Percentiles rank a stretch among this genome's conserved stretches.
phyloP scores from a whole-genome alignment of 2,113 vertebrate species.

The Callipepla californica region DNA sequence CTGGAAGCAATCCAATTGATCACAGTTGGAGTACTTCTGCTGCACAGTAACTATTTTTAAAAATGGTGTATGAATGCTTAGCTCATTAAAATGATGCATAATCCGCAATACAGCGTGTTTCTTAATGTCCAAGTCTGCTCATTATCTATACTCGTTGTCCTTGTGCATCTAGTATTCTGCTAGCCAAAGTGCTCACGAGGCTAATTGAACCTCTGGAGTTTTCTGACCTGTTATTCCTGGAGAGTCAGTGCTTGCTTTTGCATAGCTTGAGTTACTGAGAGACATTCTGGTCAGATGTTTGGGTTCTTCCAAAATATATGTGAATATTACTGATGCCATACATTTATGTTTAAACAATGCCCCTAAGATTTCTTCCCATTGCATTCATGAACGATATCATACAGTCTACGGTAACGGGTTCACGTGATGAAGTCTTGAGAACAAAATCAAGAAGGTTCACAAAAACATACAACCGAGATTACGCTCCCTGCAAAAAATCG shows the following conservation, averaged over 20 bases:
- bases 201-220: neutral
- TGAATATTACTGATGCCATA: neutral
- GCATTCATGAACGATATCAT: neutral
- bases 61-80: neutral
- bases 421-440: neutral
- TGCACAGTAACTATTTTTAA: slow-evolving; percentile 14
- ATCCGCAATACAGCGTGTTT: neutral
- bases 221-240: neutral
- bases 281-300: neutral
- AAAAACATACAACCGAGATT: neutral
- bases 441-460: neutral
- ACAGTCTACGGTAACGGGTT: neutral
- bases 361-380: neutral
- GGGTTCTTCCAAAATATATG: neutral
- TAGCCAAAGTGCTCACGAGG: neutral
- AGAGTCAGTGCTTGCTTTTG: neutral
- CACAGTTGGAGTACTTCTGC: slow-evolving; percentile 49
- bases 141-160: neutral
- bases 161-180: neutral
- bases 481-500: neutral
- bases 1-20: slow-evolving; percentile 45
- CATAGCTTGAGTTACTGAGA: rapidly evolving
- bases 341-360: neutral
- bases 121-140: neutral
- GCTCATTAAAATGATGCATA: slow-evolving; percentile 53